These are phyloP conservation scores for Hofmannophila pseudospretella DNA, from an alignment of 2,888 invertebrate species.

Conservation along the genomic window DNA sequence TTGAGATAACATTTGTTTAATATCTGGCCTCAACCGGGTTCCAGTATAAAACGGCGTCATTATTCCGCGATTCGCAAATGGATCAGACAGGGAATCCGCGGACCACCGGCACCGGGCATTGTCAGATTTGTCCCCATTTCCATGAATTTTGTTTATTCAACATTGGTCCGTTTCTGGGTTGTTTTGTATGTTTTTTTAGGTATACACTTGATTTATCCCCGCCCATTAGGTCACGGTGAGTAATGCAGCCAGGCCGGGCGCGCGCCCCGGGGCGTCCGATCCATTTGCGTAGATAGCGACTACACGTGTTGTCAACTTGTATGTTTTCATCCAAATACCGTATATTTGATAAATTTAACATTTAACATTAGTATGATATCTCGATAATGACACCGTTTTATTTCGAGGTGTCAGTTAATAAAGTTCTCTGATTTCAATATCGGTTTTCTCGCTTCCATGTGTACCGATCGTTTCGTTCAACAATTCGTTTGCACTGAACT, in stretches of 20 bases:
- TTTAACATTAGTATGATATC: conserved; percentile 66
- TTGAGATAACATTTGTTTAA: conserved; percentile 7
- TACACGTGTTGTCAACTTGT: conserved; percentile 77
- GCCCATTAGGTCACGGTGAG: conserved; percentile 73
- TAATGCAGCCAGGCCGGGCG: conserved; percentile 55
- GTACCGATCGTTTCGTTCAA: conserved; percentile 2
- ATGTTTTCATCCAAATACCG: conserved; percentile 72
- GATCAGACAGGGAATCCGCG: conserved; percentile 38
- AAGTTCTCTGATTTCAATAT: conserved; percentile 34
- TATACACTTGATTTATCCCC: conserved; percentile 70
- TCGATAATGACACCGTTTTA: conserved; percentile 61
- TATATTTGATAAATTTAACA: conserved; percentile 68
- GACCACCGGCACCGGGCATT: conserved; percentile 59
- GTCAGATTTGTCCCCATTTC: conserved; percentile 72
- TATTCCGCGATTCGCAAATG: conserved; percentile 38
- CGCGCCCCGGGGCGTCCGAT: conserved; percentile 69
- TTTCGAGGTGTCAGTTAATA: conserved; percentile 58
- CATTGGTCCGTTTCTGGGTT: conserved; percentile 57
- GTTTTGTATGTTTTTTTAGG: conserved; percentile 58
- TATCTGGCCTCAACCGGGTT: neutral
- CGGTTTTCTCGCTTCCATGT: conserved; percentile 8
- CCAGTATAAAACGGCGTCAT: conserved; percentile 8
- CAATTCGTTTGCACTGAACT: conserved; percentile 7
- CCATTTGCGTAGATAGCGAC: conserved; percentile 63
- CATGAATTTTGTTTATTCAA: conserved; percentile 75